These are phyloP conservation scores for Radopholus similis DNA, from an alignment of 1,140 invertebrate genomes.

Conservation along the genomic window DNA sequence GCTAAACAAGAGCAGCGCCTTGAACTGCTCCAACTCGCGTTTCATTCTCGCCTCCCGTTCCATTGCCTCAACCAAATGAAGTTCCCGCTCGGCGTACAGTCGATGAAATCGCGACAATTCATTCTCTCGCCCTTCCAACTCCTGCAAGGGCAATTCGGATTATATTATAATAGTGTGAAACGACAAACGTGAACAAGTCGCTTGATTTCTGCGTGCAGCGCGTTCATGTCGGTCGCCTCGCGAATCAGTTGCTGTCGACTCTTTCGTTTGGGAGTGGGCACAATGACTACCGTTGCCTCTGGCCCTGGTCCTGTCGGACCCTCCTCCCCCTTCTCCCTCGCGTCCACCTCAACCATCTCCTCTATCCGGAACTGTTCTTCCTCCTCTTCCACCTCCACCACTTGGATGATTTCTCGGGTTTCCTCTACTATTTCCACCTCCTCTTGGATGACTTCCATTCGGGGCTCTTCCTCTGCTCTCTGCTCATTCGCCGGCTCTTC, in stretches of 20 bases:
- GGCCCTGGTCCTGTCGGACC: not conserved
- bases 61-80: not conserved
- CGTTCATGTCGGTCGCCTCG: constrained; percentile 6
- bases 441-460: not conserved
- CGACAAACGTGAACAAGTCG: constrained; percentile 10
- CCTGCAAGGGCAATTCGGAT: constrained; percentile 11
- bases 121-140: constrained; percentile 14
- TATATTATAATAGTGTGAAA: not conserved
- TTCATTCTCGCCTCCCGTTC: not conserved
- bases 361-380: constrained; percentile 5
- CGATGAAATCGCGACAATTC: constrained; percentile 8
- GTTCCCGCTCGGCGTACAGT: constrained; percentile 6
- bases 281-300: not conserved
- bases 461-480: not conserved
- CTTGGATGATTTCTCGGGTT: not conserved
- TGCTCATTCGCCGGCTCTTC: constrained; percentile 1
- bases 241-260: constrained; percentile 3
- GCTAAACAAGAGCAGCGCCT: constrained; percentile 11
- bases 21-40: constrained; percentile 34
- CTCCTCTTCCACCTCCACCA: not conserved
- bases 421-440: constrained; percentile 5
- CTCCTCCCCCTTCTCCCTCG: not conserved
- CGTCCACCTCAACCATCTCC: constrained; percentile 6
- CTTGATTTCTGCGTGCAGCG: constrained; percentile 12
- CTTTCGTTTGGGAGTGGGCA: not conserved